phyloP scores from a whole-genome alignment of 2,113 vertebrate genomes.

The Tragelaphus imberbis region DNA sequence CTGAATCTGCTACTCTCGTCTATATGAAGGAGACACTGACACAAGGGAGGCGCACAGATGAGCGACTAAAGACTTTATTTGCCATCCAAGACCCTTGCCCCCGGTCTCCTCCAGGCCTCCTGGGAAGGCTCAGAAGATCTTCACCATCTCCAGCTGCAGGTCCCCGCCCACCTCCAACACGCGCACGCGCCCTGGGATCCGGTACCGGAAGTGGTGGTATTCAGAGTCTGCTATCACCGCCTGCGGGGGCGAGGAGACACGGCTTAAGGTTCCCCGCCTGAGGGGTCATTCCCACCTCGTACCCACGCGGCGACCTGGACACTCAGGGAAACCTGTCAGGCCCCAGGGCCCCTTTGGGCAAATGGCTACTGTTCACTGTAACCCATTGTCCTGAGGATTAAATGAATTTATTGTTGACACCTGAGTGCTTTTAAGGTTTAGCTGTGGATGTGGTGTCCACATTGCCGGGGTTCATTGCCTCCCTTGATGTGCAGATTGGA shows the following conservation, averaged over 20 bases:
- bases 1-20: not conserved
- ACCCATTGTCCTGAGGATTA: not conserved
- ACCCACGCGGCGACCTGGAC: not conserved
- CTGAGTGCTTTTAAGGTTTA: not conserved
- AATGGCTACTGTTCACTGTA: not conserved
- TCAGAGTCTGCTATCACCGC: constrained; percentile 75
- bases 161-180: constrained; percentile 79
- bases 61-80: constrained; percentile 27
- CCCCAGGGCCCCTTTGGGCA: not conserved
- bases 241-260: constrained; percentile 39
- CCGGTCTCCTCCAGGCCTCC: rapidly evolving
- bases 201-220: constrained; percentile 76
- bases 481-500: not conserved
- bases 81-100: not conserved
- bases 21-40: not conserved
- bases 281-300: rapidly evolving
- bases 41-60: rapidly evolving
- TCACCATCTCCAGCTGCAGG: constrained; percentile 77
- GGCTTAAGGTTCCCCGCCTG: rapidly evolving
- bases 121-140: constrained; percentile 71
- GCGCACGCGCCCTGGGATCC: constrained; percentile 72
- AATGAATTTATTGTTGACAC: not conserved
- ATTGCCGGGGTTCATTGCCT: not conserved
- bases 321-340: not conserved
- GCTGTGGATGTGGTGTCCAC: rapidly evolving